phyloP scores from a whole-genome alignment of 2,797 vertebrate genomes.

The Phaenicophaeus curvirostris region DNA sequence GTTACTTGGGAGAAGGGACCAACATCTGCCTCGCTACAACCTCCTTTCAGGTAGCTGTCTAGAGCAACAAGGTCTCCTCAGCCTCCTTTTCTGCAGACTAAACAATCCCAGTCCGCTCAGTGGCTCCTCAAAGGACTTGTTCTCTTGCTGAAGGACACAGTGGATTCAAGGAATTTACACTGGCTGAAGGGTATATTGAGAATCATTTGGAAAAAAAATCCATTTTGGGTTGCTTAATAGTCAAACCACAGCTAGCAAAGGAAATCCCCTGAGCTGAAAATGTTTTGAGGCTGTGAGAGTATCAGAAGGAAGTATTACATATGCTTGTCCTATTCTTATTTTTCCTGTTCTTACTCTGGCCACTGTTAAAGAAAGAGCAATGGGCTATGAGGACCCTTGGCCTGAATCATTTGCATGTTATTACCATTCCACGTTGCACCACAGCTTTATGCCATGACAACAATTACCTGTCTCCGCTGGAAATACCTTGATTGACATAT shows the following conservation, averaged over 20 bases:
- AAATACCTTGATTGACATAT: slow-evolving; percentile 14
- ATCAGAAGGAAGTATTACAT: slow-evolving; percentile 43
- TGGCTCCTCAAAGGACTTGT: too few relatives aligned
- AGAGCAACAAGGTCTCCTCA: too few relatives aligned
- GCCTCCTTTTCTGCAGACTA: too few relatives aligned
- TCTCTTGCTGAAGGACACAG: background rate
- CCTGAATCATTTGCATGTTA: background rate
- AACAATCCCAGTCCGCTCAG: too few relatives aligned
- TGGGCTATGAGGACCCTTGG: background rate
- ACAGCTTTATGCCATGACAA: background rate
- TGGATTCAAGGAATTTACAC: background rate
- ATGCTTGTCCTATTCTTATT: slow-evolving; percentile 41
- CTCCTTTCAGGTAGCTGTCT: too few relatives aligned
- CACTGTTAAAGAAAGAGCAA: background rate
- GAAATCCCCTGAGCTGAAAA: slow-evolving; percentile 57
- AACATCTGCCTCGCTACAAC: too few relatives aligned
- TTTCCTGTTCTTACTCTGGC: slow-evolving; percentile 46
- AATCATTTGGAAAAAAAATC: background rate
- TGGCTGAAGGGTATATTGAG: background rate
- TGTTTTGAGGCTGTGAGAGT: slow-evolving; percentile 1
- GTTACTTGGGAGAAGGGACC: too few relatives aligned
- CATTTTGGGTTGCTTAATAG: slow-evolving; percentile 16
- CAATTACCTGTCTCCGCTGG: slow-evolving; percentile 1
- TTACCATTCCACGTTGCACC: background rate
- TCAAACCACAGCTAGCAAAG: background rate